Evolutionary conservation across 2,888 invertebrate species (phyloP), one percentile per base, ranked within the genome.

Genomic region (Hydropsyche betteni): DNA sequence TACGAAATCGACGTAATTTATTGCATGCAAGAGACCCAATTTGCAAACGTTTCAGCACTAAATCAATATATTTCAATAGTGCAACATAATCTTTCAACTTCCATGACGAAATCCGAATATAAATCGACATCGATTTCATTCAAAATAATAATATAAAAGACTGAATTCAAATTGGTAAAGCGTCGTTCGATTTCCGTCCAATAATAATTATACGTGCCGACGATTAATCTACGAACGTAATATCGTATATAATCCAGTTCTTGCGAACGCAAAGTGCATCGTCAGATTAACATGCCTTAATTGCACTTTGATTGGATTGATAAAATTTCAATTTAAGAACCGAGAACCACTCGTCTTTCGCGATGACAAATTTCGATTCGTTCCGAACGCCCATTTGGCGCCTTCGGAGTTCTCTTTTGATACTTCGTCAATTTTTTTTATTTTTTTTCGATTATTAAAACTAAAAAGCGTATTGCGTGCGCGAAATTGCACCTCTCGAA

Each of bases 251-350:
- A 53, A 76, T 70, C 74, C 64, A 61, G 76, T 74, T 74, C 38
- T 69, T 50, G 24, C 70, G 33, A 53, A 72, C 58, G 24, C 55
- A 72, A 44, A 72, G 61, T 72, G 72, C 72, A 72, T 7, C 14
- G 44, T 14, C 72, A 68, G 74, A 76, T 76, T 74, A 76, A 68
- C 72, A 74, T 68, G 74, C 74, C 53, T 74, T 76, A 76, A 76
- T 76, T 76, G 69, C 61, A 52, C 64, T 68, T 74, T 76, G 76
- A 74, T 74, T 76, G 70, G 74, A 74, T 44, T 58, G 74, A 74
- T 76, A 76, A 74, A 72, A 72, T 72, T 72, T 72, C 58, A 72
- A 72, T 72, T 72, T 72, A 72, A 72, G 55, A 61, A 53, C 33
- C 24, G 24, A 24, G 24, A 68, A 38, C 14, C 58, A 58, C 69